phyloP scores from a whole-genome alignment of 2,888 invertebrate genomes.

The Antitype chi region DNA sequence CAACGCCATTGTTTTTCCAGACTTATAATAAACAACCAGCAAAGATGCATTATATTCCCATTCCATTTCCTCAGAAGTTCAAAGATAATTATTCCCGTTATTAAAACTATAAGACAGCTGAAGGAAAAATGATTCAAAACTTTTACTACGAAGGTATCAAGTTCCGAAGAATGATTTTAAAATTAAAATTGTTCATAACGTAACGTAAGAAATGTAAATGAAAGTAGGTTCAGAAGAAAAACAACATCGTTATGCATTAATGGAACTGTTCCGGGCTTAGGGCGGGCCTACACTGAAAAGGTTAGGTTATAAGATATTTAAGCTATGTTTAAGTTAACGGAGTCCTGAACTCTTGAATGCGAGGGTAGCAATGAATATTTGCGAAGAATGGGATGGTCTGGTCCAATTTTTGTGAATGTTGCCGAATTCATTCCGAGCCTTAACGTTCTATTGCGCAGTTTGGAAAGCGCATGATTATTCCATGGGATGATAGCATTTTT shows the following conservation, averaged over 20 bases:
- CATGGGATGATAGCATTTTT: not conserved
- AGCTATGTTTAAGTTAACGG: constrained; percentile 23
- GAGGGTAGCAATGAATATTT: constrained; percentile 35
- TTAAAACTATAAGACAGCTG: constrained; percentile 58
- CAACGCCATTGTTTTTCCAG: not conserved
- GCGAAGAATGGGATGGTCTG: constrained; percentile 1
- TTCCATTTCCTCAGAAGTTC: constrained; percentile 40
- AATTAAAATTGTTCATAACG: constrained; percentile 67
- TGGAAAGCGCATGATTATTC: not conserved
- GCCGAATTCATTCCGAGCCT: not conserved
- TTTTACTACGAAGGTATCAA: constrained; percentile 57
- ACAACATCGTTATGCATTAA: constrained; percentile 76
- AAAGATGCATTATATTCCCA: constrained; percentile 15
- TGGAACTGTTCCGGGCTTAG: constrained; percentile 61
- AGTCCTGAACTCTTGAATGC: constrained; percentile 11
- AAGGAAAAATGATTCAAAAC: constrained; percentile 64
- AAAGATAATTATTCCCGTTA: constrained; percentile 51
- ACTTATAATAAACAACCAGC: constrained; percentile 4
- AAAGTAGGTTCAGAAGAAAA: constrained; percentile 72
- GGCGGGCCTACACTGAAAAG: constrained; percentile 27
- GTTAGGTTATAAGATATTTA: constrained; percentile 50
- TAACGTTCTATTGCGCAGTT: not conserved
- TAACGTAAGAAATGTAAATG: constrained; percentile 67
- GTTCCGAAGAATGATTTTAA: constrained; percentile 67
- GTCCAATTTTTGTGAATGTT: not conserved